These are phyloP conservation scores for Gisinianus flammeolus DNA, from an alignment of 2,888 invertebrate species.

Conservation along the genomic window DNA sequence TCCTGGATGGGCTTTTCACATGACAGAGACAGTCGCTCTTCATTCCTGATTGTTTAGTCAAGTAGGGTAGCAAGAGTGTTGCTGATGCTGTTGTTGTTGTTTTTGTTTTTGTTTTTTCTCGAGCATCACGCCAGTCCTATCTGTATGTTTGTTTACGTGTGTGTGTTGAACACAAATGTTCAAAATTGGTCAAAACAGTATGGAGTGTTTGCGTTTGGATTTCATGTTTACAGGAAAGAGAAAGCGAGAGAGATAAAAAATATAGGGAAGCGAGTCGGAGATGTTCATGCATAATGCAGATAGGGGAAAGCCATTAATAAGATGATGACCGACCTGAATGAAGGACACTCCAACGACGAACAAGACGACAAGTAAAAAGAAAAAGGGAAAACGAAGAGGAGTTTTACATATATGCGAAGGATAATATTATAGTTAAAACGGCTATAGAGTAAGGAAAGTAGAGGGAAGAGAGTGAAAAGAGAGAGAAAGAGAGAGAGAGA, in stretches of 20 bases:
- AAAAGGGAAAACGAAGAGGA: neutral
- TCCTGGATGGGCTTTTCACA: neutral
- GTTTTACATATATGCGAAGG: neutral
- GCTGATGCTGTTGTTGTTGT: too few species aligned
- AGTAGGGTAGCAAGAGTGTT: too few species aligned
- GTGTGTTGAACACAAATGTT: neutral
- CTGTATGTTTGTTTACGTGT: too few species aligned
- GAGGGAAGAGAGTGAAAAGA: neutral
- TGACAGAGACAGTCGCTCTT: neutral
- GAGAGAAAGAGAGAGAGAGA: neutral
- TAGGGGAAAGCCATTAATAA: slow-evolving; percentile 32
- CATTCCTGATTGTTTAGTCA: neutral
- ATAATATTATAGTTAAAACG: neutral
- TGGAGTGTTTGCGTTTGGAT: neutral
- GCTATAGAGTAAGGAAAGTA: neutral
- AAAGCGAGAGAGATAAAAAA: slow-evolving; percentile 9
- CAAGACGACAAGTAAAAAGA: neutral
- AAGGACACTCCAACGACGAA: slow-evolving; percentile 16
- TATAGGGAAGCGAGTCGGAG: slow-evolving; percentile 1
- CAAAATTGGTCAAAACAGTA: too few species aligned
- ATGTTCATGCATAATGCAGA: slow-evolving; percentile 29
- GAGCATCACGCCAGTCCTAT: neutral
- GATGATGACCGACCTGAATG: slow-evolving; percentile 29
- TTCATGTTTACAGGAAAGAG: neutral
- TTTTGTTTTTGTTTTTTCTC: too few species aligned